phyloP scores from a whole-genome alignment of 2,113 vertebrate species.

The Psittacus erithacus region DNA sequence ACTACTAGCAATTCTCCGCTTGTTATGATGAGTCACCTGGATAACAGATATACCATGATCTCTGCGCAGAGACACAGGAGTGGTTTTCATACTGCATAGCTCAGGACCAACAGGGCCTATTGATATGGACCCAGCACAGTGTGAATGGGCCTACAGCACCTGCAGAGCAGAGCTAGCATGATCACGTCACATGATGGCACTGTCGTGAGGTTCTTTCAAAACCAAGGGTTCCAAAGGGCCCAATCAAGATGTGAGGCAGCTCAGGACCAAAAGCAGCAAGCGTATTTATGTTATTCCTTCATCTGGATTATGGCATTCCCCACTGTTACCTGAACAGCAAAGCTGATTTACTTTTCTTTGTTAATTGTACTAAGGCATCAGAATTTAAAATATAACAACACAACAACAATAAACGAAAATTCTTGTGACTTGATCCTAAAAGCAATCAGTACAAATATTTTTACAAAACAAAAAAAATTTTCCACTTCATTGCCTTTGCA shows the following conservation, averaged over 20 bases:
- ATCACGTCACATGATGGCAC: accelerated
- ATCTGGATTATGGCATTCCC: background rate
- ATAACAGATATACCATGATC: background rate
- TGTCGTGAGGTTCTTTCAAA: background rate
- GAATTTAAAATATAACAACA: background rate
- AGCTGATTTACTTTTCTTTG: background rate
- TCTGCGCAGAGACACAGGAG: background rate
- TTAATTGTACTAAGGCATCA: background rate
- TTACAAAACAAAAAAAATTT: background rate
- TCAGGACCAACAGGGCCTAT: background rate
- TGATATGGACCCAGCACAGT: background rate
- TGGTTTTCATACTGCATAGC: background rate
- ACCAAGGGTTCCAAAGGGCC: background rate
- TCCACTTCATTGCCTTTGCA: background rate
- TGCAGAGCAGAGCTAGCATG: background rate
- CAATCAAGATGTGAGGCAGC: background rate
- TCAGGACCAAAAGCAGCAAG: background rate
- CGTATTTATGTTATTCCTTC: background rate
- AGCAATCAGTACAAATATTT: background rate
- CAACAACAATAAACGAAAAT: background rate
- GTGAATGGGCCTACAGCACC: background rate
- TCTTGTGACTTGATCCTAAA: background rate
- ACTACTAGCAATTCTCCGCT: background rate
- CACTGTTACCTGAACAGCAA: background rate
- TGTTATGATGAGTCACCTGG: background rate